Conservation (phyloP, 2,113 vertebrate species). For the Coryphaenoides rupestris region DNA sequence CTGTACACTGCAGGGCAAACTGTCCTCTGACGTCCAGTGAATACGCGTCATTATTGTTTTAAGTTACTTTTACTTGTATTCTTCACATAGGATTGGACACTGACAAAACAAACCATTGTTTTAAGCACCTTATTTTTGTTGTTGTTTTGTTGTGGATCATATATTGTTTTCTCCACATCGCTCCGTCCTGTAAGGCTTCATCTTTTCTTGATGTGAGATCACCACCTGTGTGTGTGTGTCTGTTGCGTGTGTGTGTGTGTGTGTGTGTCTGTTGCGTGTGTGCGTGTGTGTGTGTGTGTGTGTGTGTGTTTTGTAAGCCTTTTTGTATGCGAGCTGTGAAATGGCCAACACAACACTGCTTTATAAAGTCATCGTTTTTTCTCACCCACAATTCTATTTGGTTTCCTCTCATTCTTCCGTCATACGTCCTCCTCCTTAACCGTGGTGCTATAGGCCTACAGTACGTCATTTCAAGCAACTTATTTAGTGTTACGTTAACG, state of each 20-base stretch:
- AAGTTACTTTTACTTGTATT: slow-evolving; percentile 26
- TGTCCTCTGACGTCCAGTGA: slow-evolving; percentile 22
- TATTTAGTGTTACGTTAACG: not conserved
- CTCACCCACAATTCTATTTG: slow-evolving; percentile 58
- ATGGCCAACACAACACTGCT: slow-evolving; percentile 71
- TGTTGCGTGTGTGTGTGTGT: slow-evolving; percentile 31
- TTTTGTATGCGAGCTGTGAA: slow-evolving; percentile 85
- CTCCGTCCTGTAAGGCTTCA: slow-evolving; percentile 32
- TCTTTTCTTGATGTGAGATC: slow-evolving; percentile 39
- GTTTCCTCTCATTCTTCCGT: slow-evolving; percentile 50
- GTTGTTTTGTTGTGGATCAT: slow-evolving; percentile 56
- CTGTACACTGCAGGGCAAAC: slow-evolving; percentile 9
- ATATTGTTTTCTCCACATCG: slow-evolving; percentile 31
- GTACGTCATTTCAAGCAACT: not conserved
- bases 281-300: slow-evolving; percentile 27
- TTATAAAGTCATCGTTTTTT: slow-evolving; percentile 78
- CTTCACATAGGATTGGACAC: slow-evolving; percentile 49
- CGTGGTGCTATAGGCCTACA: slow-evolving; percentile 16
- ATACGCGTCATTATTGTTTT: slow-evolving; percentile 20
- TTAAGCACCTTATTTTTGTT: slow-evolving; percentile 81
- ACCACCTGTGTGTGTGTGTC: slow-evolving; percentile 46
- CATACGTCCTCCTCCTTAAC: slow-evolving; percentile 21
- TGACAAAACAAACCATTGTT: slow-evolving; percentile 44
- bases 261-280: too few species aligned
- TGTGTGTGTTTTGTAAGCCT: slow-evolving; percentile 79